Evolutionary conservation across 2,888 invertebrate species (phyloP).

Genomic region (Strigamia maritima): DNA sequence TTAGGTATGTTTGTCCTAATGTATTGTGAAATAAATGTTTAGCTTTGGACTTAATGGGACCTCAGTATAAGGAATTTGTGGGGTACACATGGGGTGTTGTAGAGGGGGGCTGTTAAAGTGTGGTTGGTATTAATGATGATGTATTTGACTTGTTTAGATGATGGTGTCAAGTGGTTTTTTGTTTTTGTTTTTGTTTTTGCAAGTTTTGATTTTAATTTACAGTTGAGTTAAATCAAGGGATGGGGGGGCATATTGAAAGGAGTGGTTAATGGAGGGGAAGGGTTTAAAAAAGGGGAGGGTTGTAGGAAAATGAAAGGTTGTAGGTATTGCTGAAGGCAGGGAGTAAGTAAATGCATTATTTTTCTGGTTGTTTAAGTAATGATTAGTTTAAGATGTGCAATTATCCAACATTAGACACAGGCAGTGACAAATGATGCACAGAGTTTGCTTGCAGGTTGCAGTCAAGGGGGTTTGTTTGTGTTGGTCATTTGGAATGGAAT

Average conservation of each 20-base stretch:
- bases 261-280: neutral
- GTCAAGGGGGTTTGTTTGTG: neutral
- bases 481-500: no score
- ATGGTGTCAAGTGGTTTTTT: neutral
- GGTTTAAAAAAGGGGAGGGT: neutral
- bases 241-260: neutral
- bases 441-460: neutral
- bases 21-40: slow-evolving; percentile 26
- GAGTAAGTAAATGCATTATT: neutral
- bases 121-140: slow-evolving; percentile 18
- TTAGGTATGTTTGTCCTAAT: slow-evolving; percentile 13
- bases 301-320: no score
- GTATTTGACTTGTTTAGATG: neutral
- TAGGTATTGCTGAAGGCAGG: neutral
- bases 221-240: neutral
- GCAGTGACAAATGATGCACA: neutral
- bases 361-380: neutral
- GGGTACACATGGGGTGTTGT: neutral
- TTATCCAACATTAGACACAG: slow-evolving; percentile 1
- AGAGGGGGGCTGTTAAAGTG: neutral
- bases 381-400: neutral
- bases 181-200: neutral
- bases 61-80: neutral
- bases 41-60: slow-evolving; percentile 8
- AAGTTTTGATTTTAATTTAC: neutral